phyloP scores from a whole-genome alignment of 1,140 invertebrate species.

The Thaumatotibia leucotreta region DNA sequence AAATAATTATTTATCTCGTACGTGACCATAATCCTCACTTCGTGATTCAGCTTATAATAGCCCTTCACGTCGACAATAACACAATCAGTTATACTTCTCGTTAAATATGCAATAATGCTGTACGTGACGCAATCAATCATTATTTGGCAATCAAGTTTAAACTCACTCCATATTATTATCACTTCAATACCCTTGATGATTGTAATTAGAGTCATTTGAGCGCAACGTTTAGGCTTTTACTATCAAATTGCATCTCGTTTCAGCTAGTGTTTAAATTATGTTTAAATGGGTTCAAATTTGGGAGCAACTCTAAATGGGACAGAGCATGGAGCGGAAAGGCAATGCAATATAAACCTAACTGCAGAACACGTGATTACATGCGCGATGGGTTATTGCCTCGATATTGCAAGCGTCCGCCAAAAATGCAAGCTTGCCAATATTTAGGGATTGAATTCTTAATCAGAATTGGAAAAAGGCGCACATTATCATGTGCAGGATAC shows the following conservation, averaged over 20 bases:
- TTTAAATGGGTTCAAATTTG: constrained; percentile 10
- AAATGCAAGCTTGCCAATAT: neutral
- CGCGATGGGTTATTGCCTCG: neutral
- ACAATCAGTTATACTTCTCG: neutral
- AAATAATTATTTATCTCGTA: no score
- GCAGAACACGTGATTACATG: neutral
- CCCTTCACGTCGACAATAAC: neutral
- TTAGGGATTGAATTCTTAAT: neutral
- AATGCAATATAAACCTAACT: neutral
- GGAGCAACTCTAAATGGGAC: constrained; percentile 3
- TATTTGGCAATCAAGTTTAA: constrained; percentile 1
- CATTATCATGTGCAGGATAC: neutral
- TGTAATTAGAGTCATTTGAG: constrained; percentile 3
- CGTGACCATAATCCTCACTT: neutral
- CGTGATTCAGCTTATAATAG: neutral
- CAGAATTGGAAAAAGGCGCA: neutral
- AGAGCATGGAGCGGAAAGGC: neutral
- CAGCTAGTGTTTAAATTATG: constrained; percentile 3
- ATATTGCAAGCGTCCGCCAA: neutral
- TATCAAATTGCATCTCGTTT: neutral
- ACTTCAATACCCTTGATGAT: neutral
- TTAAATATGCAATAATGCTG: neutral
- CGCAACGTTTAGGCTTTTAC: neutral
- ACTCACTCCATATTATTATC: constrained; percentile 1
- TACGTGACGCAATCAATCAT: neutral